phyloP scores from a whole-genome alignment of 2,113 vertebrate species.

The Passer domesticus region DNA sequence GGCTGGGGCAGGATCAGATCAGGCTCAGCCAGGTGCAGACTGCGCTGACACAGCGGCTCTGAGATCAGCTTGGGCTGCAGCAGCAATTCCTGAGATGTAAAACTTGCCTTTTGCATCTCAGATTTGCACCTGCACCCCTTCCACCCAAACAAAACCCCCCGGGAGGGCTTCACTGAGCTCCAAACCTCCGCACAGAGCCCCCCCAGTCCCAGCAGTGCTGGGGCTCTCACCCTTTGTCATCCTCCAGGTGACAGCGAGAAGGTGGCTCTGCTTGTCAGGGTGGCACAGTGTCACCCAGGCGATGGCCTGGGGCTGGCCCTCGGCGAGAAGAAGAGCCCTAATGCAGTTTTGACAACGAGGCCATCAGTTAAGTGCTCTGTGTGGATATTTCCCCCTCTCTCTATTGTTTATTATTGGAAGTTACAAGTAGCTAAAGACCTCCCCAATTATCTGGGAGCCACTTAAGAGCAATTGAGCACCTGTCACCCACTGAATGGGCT shows the following conservation, averaged over 20 bases:
- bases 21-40: background rate
- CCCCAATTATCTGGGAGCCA: conserved; percentile 69
- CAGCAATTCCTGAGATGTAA: background rate
- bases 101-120: background rate
- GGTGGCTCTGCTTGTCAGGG: background rate
- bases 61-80: background rate
- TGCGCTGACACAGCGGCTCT: fast-evolving
- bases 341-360: background rate
- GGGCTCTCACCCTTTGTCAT: background rate
- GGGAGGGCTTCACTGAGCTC: background rate
- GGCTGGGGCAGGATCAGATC: background rate
- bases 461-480: conserved; percentile 70
- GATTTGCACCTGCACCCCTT: background rate
- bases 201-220: fast-evolving
- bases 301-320: background rate
- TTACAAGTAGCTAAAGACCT: conserved; percentile 72
- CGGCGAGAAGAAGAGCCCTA: background rate
- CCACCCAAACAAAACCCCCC: background rate
- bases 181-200: background rate
- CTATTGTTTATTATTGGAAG: conserved; percentile 68
- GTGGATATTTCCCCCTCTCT: background rate
- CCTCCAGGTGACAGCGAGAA: background rate
- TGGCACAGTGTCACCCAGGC: fast-evolving
- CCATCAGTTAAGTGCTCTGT: background rate
- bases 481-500: conserved; percentile 65